phyloP scores from a whole-genome alignment of 2,888 invertebrate genomes.

The Ectemnius lituratus region DNA sequence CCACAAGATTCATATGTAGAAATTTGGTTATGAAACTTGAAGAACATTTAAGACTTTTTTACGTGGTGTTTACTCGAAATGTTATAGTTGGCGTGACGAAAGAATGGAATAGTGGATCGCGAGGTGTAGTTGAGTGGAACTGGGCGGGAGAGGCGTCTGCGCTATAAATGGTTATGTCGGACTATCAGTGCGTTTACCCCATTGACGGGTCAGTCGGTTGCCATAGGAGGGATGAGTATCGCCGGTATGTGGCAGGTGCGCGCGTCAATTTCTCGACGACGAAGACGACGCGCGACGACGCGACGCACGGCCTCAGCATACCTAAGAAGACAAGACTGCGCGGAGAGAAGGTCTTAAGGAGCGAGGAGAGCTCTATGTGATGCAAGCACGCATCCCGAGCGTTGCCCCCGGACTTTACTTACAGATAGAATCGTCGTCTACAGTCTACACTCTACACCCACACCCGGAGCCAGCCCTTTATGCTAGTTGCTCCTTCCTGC shows the following conservation, averaged over 20 bases:
- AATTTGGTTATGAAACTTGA: no score
- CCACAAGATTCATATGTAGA: no score
- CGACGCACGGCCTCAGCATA: conserved; percentile 53
- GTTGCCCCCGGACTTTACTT: conserved; percentile 53
- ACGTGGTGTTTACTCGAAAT: no score
- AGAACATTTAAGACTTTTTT: no score
- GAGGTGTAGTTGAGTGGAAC: no score
- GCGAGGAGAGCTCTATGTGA: conserved; percentile 53
- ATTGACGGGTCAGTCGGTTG: background rate
- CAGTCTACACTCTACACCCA: conserved; percentile 53
- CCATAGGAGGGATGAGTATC: conserved; percentile 21
- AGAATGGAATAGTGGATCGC: no score
- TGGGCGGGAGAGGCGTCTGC: no score
- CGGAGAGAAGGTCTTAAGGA: conserved; percentile 20
- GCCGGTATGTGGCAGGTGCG: conserved; percentile 31
- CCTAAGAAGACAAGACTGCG: conserved; percentile 39
- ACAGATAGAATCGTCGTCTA: conserved; percentile 59
- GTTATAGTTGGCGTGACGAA: no score
- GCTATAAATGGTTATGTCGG: no score
- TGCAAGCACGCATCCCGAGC: conserved; percentile 55
- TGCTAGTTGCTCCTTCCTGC: background rate
- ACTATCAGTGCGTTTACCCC: no score
- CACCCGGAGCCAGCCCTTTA: conserved; percentile 30
- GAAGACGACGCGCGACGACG: conserved; percentile 38
- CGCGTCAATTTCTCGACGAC: conserved; percentile 28